A percentile compares a stretch with the other conserved stretches of the same genome.
Conservation (phyloP, 2,113 vertebrate genomes). For the Ondatra zibethicus region DNA sequence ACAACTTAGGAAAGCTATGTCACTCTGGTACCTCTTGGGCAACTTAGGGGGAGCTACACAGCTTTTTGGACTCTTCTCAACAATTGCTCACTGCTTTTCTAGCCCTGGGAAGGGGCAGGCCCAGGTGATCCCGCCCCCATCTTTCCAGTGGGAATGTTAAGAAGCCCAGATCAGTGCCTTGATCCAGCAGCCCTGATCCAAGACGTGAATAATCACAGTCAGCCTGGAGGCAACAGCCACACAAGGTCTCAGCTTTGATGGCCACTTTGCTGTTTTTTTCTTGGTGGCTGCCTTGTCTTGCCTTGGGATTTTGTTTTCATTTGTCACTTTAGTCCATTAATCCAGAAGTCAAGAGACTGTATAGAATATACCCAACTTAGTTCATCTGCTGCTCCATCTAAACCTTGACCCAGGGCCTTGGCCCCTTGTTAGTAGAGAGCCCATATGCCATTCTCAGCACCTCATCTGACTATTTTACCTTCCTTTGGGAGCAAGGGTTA, state of each 20-base stretch:
- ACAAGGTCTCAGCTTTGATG: background rate
- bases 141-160: background rate
- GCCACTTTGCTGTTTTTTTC: background rate
- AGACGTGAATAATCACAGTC: background rate
- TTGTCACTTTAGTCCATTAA: slow-evolving; percentile 31
- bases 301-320: background rate
- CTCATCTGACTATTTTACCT: background rate
- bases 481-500: background rate
- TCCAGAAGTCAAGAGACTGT: background rate
- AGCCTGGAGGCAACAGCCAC: background rate
- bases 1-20: background rate
- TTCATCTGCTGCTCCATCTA: background rate
- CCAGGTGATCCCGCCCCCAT: background rate
- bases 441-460: background rate
- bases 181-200: background rate
- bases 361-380: background rate
- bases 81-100: background rate
- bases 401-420: background rate
- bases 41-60: background rate
- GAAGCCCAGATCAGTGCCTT: background rate
- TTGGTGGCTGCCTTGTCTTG: background rate
- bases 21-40: background rate
- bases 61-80: background rate
- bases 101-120: background rate
- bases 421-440: background rate